Base-by-base conservation (phyloP, 2,888 invertebrate species). In the Copidosoma aretas region DNA sequence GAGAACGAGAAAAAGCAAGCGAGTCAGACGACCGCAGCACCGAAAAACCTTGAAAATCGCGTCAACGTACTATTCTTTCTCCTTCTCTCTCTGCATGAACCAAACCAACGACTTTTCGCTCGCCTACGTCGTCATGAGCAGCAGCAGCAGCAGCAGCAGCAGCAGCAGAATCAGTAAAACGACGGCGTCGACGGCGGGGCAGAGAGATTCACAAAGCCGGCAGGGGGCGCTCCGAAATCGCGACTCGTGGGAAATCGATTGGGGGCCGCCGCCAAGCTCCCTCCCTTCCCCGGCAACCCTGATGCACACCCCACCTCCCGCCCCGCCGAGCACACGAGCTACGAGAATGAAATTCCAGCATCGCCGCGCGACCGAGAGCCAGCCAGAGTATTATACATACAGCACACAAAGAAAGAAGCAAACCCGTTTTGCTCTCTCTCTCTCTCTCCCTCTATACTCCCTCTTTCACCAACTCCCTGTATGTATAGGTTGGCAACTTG, bases 341-440 rank as follows among this genome's bases (percentile, higher is more conserved):
- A 64, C 56, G 60, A 68, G 68, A 64, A 68, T 68, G 64, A 68
- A 64, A 68, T 68, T 68, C 60, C 68, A 68, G 53, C 67, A 14
- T 15, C 60, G 46, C 22, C 4, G 43, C 24, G 32, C 59, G 12
- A 39, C 53, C 21, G 17, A 51, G 19, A n/a, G 49, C 17, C 49
- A 24, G n/a, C 25, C 43, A 46, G 43, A 4, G 43, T 12, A 12
- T 17, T 32, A 32, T 32, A 32, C 8, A 8, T 32, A 32, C 8
- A 32, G 32, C 8, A 32, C 32, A 32, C 32, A 32, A 32, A 32
- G 32, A 32, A 8, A 32, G 32, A 32, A 32, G 32, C 32, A 32
- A 32, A 32, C 32, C 32, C 32, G 32, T 32, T 32, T 46, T 46
- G 43, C 43, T 46, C 43, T 12, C 12, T 15, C 43, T 46, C 43